Conservation (phyloP, 1,140 invertebrate genomes). For the Drosophila micromelanica region DNA sequence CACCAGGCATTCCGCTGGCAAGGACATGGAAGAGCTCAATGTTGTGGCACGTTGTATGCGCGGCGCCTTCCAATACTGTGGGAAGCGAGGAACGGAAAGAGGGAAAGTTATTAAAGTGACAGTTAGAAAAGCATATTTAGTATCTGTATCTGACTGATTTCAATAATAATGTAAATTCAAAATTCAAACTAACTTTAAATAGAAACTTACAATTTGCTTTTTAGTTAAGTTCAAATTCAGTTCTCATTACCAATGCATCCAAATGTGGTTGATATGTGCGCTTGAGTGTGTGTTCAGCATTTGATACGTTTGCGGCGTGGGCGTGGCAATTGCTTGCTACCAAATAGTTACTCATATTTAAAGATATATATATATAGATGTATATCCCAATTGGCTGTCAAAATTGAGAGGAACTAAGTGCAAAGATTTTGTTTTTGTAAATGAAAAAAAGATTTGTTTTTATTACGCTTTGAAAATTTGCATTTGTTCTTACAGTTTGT, state of each 20-base stretch:
- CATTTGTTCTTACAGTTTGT: constrained; percentile 78
- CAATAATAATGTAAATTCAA: constrained; percentile 5
- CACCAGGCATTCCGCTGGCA: constrained; percentile 83
- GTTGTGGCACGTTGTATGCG: constrained; percentile 81
- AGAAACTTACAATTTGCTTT: constrained; percentile 76
- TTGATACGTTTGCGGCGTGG: constrained; percentile 64
- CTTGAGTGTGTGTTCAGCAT: constrained; percentile 56
- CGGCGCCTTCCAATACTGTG: constrained; percentile 79
- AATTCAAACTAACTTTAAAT: constrained; percentile 59
- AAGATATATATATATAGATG: constrained; percentile 36
- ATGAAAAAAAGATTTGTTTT: constrained; percentile 71
- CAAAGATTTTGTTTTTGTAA: constrained; percentile 55
- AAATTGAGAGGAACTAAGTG: constrained; percentile 64
- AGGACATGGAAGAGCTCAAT: constrained; percentile 82
- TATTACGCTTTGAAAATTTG: constrained; percentile 60
- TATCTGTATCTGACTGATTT: not conserved
- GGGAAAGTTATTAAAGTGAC: not conserved
- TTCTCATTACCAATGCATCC: constrained; percentile 74
- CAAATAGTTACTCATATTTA: constrained; percentile 33
- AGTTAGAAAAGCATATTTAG: constrained; percentile 10
- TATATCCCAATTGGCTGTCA: constrained; percentile 54
- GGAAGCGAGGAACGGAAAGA: not conserved
- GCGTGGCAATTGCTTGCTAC: constrained; percentile 53
- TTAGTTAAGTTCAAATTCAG: constrained; percentile 58
- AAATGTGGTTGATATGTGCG: constrained; percentile 72